phyloP scores from a whole-genome alignment of 2,113 vertebrate species.

The Argyrosomus japonicus region DNA sequence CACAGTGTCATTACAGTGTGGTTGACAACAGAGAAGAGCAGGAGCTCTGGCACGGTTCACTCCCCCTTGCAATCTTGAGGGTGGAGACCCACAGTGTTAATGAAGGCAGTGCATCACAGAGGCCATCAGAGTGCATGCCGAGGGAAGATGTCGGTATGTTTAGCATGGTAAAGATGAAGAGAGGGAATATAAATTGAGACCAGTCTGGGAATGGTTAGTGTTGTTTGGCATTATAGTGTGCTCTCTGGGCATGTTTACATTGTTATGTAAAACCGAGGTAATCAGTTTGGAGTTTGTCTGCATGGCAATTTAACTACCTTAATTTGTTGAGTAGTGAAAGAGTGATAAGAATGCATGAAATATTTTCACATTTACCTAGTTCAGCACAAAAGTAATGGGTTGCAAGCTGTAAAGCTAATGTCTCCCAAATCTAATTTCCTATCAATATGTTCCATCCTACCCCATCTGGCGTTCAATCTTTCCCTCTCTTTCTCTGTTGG shows the following conservation, averaged over 20 bases:
- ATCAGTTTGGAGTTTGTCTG: neutral
- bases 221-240: conserved; percentile 3
- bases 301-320: neutral
- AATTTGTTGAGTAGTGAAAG: conserved; percentile 1
- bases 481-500: conserved; percentile 31
- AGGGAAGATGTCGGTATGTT: conserved; percentile 52
- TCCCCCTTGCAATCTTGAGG: conserved; percentile 50
- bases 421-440: conserved; percentile 81
- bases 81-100: conserved; percentile 47
- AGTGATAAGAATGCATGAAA: conserved; percentile 26
- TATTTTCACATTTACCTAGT: conserved; percentile 45
- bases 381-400: conserved; percentile 60
- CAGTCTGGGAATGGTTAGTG: conserved; percentile 13
- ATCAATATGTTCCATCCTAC: conserved; percentile 78
- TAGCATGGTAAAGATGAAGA: conserved; percentile 2
- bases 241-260: neutral
- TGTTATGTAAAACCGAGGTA: neutral
- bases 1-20: conserved; percentile 38
- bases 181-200: conserved; percentile 22
- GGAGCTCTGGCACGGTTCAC: conserved; percentile 21
- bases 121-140: conserved; percentile 29
- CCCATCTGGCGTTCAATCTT: conserved; percentile 78
- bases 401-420: conserved; percentile 61
- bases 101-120: conserved; percentile 43
- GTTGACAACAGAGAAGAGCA: conserved; percentile 20